Evolutionary conservation across 2,113 vertebrate species (phyloP), one percentile per base, ranked within the genome.

Genomic region (Hylia prasina): DNA sequence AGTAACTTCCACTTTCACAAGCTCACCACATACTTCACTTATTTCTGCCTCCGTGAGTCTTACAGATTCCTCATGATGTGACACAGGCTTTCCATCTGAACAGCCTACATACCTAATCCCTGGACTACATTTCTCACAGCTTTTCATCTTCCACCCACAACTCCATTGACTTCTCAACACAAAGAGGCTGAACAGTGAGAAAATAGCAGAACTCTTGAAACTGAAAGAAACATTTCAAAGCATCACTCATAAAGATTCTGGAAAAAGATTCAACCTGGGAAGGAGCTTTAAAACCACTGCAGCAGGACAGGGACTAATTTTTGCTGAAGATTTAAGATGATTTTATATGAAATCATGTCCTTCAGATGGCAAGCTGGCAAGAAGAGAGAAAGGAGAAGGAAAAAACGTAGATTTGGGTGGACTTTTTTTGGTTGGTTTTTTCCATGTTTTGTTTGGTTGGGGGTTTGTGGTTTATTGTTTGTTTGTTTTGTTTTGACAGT

Each of bases 121-220:
- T 97, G 97, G 86, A 94, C 97, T 97, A 95, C 94, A 95, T 96
- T 98, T 97, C 97, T 97, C 73, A 60, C 97, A 90, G 96, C 87
- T 97, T 98, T 97, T 96, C 96, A 96, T 97, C 89, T 97, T 97
- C 98, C 97, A 96, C 97, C 97, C 96, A 97, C 98, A 94, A 82
- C 80, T 95, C 97, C 97, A 96, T 94, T 97, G 97, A 98, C 97
- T 98, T 96, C 89, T 97, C 94, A 97, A 94, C 79, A 92, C 94
- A 97, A 97, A 95, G 94, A 97, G 75, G 83, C 70, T 82, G 97
- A 97, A 96, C 65, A 31, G 85, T 47, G 44, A 98, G 95, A 97
- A 96, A 97, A 97, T 86, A 97, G 95, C 93, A 93, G 90, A 96
- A 72, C 23, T 45, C 80, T 97, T 95, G 89, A 96, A 96, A 95